Evolutionary conservation across 2,888 invertebrate species (phyloP), one percentile per base, ranked within the genome.

Genomic region (Yponomeuta cagnagella): DNA sequence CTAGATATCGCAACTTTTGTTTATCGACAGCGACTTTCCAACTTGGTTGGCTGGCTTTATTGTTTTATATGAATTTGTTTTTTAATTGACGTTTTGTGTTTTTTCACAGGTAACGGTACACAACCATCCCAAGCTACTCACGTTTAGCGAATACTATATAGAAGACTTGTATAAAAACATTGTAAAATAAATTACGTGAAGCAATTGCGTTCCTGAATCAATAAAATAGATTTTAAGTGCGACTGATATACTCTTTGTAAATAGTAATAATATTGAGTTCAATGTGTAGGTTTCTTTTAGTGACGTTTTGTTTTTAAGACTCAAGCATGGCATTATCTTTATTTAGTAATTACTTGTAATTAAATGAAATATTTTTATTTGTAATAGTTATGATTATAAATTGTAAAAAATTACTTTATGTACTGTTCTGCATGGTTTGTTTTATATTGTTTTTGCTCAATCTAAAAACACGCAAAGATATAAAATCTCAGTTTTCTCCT

Each of bases 91-190:
- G 33, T 33, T 33, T 31, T n/a, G n/a, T 69, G 66, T n/a, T 70
- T 77, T 80, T 88, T 81, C 74, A 43, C 88, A 90, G 90, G 89
- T 85, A 89, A 84, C 74, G 81, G 83, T 70, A 83, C 77, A 71
- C 85, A 84, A 74, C 80, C 87, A n/a, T 77, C 87, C 2, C 90
- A 88, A 75, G 90, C 83, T 48, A 90, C 90, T 71, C 89, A 90
- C 75, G 90, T 90, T 75, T 90, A 89, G 80, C 78, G 72, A 76
- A 76, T 73, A 43, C 43, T 70, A 67, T 69, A 71, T 70, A 72
- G 73, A 71, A 76, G 74, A 73, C 74, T 79, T 76, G 81, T 81
- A 75, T 80, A 77, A 76, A 73, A 71, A 73, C 43, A 33, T 48
- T 65, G 65, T 65, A 65, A 71, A 71, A 74, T 65, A 65, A 33